phyloP scores from a whole-genome alignment of 2,797 vertebrate species.

The Euphonia xanthogaster region DNA sequence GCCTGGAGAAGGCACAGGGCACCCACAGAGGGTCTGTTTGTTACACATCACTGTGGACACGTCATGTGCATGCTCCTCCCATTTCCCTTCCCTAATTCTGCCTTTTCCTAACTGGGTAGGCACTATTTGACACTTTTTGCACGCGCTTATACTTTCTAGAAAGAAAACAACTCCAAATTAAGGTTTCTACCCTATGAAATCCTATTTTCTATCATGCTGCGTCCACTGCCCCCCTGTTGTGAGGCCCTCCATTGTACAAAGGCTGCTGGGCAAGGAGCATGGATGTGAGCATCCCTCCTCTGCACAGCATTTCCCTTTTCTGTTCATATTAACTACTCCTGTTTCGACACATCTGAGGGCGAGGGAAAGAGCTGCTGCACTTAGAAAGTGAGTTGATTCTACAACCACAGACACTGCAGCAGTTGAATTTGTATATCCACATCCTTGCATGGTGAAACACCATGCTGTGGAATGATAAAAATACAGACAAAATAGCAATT shows the following conservation, averaged over 20 bases:
- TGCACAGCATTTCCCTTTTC: not conserved
- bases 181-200: not conserved
- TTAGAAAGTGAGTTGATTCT: not conserved
- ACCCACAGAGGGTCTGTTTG: not conserved
- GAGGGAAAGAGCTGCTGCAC: not conserved
- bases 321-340: not conserved
- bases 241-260: not conserved
- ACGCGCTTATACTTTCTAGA: not conserved
- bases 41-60: accelerated
- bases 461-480: not conserved
- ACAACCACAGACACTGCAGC: accelerated
- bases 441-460: not conserved
- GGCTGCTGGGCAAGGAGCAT: not conserved
- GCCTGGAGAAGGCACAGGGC: not conserved
- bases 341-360: not conserved
- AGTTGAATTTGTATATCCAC: not conserved
- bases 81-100: not conserved
- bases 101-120: not conserved
- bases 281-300: not conserved
- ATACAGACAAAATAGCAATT: not conserved
- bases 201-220: not conserved
- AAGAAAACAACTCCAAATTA: not conserved
- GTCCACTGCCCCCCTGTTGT: not conserved
- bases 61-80: accelerated
- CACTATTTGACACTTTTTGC: not conserved